A percentile compares a stretch with the other conserved stretches of the same genome.
phyloP scores from a whole-genome alignment of 2,797 vertebrate species.

The Perodicticus potto region DNA sequence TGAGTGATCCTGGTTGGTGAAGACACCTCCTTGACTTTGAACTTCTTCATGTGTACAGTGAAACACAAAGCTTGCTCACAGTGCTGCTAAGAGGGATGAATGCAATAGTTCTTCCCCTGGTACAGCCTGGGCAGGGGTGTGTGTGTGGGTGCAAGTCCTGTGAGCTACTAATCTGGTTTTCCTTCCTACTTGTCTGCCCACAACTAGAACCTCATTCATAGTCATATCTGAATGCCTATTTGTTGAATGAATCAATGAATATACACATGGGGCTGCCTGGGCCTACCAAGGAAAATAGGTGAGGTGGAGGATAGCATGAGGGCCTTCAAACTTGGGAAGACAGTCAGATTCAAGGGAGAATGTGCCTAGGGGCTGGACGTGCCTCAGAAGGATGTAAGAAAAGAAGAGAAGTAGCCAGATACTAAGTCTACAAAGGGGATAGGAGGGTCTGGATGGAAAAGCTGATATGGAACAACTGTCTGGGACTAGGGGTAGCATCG shows the following conservation, averaged over 20 bases:
- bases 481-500: neutral
- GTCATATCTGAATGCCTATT: neutral
- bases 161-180: neutral
- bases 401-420: neutral
- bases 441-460: neutral
- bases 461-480: neutral
- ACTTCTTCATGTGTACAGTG: neutral
- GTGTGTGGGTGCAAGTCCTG: neutral
- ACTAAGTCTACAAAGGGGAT: neutral
- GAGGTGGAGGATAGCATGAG: accelerated
- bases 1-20: neutral
- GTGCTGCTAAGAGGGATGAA: neutral
- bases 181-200: neutral
- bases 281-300: neutral
- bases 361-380: neutral
- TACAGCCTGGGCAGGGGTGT: neutral
- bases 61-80: neutral
- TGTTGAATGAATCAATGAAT: neutral
- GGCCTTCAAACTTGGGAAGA: neutral
- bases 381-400: neutral
- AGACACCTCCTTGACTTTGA: neutral
- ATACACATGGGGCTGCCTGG: neutral
- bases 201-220: neutral
- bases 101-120: neutral
- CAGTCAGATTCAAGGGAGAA: too few relatives aligned